These are phyloP conservation scores for Carassius auratus DNA, from an alignment of 2,113 vertebrate genomes.

Conservation along the genomic window DNA sequence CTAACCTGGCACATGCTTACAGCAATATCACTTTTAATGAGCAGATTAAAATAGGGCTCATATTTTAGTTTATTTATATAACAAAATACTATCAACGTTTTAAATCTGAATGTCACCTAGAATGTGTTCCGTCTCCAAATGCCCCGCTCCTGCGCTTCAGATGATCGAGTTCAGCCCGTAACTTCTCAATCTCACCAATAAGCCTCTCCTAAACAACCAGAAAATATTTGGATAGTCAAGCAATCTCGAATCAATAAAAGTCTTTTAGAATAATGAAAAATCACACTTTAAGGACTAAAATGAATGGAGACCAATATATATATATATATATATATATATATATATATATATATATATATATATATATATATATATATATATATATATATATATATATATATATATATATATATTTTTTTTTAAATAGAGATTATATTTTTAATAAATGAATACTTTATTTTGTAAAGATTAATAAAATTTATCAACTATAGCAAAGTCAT, in stretches of 20 bases:
- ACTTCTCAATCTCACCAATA: slow-evolving; percentile 93
- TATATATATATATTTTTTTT: no score
- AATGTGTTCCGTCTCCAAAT: slow-evolving; percentile 84
- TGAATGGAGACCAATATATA: background rate
- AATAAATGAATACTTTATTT: background rate
- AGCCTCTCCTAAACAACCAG: slow-evolving; percentile 81
- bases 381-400: no score
- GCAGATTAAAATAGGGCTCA: background rate
- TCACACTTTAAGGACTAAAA: background rate
- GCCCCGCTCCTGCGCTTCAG: slow-evolving; percentile 88
- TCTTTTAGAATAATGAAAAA: background rate
- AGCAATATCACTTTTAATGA: background rate
- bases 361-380: no score
- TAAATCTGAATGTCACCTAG: slow-evolving; percentile 77
- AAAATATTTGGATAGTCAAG: background rate
- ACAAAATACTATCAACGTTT: background rate
- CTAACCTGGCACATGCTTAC: background rate
- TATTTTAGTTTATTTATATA: background rate
- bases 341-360: no score
- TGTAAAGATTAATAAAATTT: background rate
- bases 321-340: no score
- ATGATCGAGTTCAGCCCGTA: slow-evolving; percentile 92
- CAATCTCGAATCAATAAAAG: no score
- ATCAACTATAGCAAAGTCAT: background rate
- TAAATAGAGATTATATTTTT: no score